Base-by-base conservation (phyloP, 1,140 invertebrate genomes). In the Latrodectus geometricus region DNA sequence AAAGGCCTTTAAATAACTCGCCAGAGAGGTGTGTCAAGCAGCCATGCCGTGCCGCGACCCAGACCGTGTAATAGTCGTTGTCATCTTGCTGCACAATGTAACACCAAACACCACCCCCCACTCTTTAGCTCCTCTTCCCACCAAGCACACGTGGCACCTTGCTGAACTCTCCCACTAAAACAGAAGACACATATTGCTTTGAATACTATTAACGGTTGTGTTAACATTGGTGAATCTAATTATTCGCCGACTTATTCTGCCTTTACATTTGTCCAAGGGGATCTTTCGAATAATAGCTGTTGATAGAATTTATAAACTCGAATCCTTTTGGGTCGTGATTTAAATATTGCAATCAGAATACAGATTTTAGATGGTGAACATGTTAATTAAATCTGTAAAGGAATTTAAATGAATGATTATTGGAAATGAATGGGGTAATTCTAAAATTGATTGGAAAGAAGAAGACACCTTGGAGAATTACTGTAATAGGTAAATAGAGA, bases 151-250 rank as follows among this genome's bases (percentile, higher is more conserved):
- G 49, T 79, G 77, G 49, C 77, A 79, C 65, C 69, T 79, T 79
- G 61, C 77, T 79, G 56, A 66, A 65, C 56, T 61, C 56, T n/a
- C 48, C 20, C 65, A 79, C 61, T 48, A 35, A 35, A 35, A 35
- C 77, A 65, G 11, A 61, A 61, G 56, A 61, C 65, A 15, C 52
- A 20, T 61, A 61, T 65, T 79, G 65, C 77, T 66, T 79, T 11
- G 61, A 68, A 35, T 49, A 68, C 61, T 66, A 68, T 79, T 79
- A 61, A 56, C 61, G 48, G 77, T 61, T 61, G 48, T 79, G 77
- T 79, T 79, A 79, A 79, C 77, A 79, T 79, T 61, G 77, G 35
- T 17, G 77, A 49, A 68, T 35, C 77, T 79, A 79, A 79, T 79
- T 79, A 79, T 79, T 79, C 77, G 54, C 54, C 8, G 17, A 14